Evolutionary conservation across 2,797 vertebrate species (phyloP).

Genomic region (Xyrichtys novacula): DNA sequence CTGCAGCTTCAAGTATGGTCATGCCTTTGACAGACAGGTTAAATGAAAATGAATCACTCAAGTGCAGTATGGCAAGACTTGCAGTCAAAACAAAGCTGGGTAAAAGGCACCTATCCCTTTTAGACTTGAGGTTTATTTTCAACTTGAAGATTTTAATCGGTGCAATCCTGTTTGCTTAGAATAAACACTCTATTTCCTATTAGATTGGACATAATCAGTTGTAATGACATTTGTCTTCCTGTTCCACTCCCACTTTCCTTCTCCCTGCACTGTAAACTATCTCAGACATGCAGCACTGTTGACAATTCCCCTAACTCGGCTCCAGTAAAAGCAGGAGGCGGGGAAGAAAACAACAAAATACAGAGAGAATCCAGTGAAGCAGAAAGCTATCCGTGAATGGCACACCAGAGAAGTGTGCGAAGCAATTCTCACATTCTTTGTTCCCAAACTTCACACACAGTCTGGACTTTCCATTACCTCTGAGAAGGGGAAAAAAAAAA

Average conservation of each 20-base stretch:
- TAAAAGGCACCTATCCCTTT: neutral
- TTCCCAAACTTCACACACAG: constrained; percentile 62
- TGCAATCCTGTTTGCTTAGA: neutral
- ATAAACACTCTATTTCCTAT: constrained; percentile 22
- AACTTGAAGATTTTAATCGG: neutral
- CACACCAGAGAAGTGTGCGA: constrained; percentile 29
- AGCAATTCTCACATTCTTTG: constrained; percentile 50
- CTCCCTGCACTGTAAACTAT: constrained; percentile 37
- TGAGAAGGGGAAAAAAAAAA: neutral
- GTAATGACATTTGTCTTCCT: constrained; percentile 51
- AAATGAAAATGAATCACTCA: neutral
- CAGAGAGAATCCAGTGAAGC: neutral
- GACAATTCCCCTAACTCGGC: constrained; percentile 29
- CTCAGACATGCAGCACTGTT: constrained; percentile 25
- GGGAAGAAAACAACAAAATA: constrained; percentile 17
- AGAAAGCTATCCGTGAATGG: constrained; percentile 8
- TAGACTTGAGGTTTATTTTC: neutral
- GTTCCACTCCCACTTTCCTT: constrained; percentile 26
- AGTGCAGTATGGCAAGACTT: neutral
- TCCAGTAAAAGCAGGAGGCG: neutral
- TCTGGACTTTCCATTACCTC: constrained; percentile 71
- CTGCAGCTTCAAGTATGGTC: constrained; percentile 25
- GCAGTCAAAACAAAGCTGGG: neutral
- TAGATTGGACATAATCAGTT: constrained; percentile 23
- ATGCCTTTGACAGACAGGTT: constrained; percentile 9